Percentiles rank a stretch among this genome's conserved stretches.
These are phyloP conservation scores for Matsumurasca onukii DNA, from an alignment of 1,140 invertebrate genomes.

Conservation along the genomic window DNA sequence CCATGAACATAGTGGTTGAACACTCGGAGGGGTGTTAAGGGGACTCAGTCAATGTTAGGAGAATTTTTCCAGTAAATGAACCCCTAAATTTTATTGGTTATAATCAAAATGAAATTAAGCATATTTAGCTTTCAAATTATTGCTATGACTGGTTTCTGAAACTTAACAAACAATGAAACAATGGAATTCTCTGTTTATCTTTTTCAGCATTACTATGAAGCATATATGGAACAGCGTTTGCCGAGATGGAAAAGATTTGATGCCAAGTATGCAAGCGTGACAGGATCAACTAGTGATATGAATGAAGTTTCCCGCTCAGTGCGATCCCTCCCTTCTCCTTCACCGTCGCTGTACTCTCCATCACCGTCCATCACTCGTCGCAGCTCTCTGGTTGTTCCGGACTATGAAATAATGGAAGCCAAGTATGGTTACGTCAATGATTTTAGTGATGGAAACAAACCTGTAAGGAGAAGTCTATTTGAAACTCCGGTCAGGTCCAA, in stretches of 20 bases:
- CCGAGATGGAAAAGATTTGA: background rate
- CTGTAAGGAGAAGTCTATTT: slow-evolving; percentile 5
- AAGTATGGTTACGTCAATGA: background rate
- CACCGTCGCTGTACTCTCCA: background rate
- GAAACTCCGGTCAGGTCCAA: too few relatives aligned
- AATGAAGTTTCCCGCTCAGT: background rate
- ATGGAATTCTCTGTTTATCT: too few relatives aligned
- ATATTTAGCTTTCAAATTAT: too few relatives aligned
- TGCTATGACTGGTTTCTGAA: too few relatives aligned
- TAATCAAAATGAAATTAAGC: too few relatives aligned
- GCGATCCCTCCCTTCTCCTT: background rate
- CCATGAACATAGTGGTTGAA: too few relatives aligned
- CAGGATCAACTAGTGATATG: background rate
- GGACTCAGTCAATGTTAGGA: too few relatives aligned
- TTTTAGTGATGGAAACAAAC: background rate
- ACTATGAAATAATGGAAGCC: slow-evolving; percentile 3
- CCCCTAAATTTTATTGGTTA: too few relatives aligned
- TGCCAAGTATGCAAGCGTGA: background rate
- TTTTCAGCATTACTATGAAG: background rate
- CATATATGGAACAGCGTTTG: background rate
- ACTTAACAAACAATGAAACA: too few relatives aligned
- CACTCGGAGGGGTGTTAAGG: too few relatives aligned
- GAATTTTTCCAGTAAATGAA: too few relatives aligned
- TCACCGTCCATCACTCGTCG: slow-evolving; percentile 1
- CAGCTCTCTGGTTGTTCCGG: background rate